These are phyloP conservation scores for Erynnis tages DNA, from an alignment of 2,888 invertebrate genomes.

Conservation along the genomic window DNA sequence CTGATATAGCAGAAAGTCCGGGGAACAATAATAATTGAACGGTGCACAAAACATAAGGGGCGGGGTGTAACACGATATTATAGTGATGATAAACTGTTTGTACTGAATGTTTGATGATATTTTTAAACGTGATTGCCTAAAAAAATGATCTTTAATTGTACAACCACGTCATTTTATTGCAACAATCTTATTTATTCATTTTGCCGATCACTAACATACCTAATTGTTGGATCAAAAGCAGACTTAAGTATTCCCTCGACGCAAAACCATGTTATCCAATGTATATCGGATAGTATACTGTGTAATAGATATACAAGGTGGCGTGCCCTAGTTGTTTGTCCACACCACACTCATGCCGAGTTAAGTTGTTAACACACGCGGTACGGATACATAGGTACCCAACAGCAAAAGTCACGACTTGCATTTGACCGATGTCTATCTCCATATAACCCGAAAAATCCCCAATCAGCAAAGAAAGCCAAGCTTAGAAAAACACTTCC, in stretches of 20 bases:
- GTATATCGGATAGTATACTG: neutral
- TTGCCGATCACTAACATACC: too few relatives aligned
- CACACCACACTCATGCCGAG: constrained; percentile 20
- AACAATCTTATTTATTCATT: too few relatives aligned
- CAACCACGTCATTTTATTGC: too few relatives aligned
- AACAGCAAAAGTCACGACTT: constrained; percentile 27
- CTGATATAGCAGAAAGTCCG: constrained; percentile 1
- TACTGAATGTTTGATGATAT: too few relatives aligned
- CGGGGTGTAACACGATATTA: constrained; percentile 13
- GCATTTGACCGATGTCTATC: constrained; percentile 21
- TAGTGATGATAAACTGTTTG: neutral
- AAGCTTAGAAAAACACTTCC: constrained; percentile 19
- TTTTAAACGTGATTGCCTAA: too few relatives aligned
- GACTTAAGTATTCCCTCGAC: too few relatives aligned
- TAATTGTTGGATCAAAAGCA: too few relatives aligned
- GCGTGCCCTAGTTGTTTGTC: neutral
- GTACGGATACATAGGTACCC: constrained; percentile 2
- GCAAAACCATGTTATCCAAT: too few relatives aligned
- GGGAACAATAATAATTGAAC: neutral
- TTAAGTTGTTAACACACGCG: constrained; percentile 20
- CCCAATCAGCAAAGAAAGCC: constrained; percentile 23
- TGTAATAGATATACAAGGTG: neutral
- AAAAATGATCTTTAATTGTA: too few relatives aligned
- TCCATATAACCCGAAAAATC: constrained; percentile 12
- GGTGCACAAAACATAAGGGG: constrained; percentile 11